A percentile compares a stretch with the other conserved stretches of the same genome.
Conservation (phyloP, 2,888 invertebrate genomes). For the Hyles lineata region DNA sequence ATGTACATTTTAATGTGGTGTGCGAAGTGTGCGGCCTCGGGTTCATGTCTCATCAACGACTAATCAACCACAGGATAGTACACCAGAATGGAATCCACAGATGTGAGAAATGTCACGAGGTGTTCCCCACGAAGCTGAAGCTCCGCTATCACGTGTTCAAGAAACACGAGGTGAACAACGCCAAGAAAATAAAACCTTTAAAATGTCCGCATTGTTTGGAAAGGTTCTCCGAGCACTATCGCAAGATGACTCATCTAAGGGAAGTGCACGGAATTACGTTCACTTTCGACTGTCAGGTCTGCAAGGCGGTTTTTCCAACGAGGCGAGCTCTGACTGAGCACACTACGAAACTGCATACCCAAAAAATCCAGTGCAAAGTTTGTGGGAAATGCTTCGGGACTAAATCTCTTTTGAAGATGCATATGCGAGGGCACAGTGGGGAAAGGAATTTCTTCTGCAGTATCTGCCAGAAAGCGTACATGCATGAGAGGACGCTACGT, state of each 20-base stretch:
- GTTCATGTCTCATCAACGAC: conserved; percentile 74
- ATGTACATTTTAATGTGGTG: conserved; percentile 75
- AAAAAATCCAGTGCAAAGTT: conserved; percentile 72
- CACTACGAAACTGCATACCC: conserved; percentile 73
- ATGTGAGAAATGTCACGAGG: conserved; percentile 72
- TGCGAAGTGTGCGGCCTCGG: conserved; percentile 79
- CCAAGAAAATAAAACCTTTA: conserved; percentile 69
- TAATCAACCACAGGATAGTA: conserved; percentile 72
- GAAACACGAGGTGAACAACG: conserved; percentile 69
- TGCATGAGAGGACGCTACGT: conserved; percentile 72
- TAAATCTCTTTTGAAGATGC: conserved; percentile 70
- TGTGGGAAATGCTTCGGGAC: conserved; percentile 78
- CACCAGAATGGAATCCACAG: conserved; percentile 73
- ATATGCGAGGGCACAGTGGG: conserved; percentile 71
- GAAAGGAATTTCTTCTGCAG: conserved; percentile 73
- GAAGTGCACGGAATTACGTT: conserved; percentile 73
- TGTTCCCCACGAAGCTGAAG: conserved; percentile 73
- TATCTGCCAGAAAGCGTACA: conserved; percentile 74
- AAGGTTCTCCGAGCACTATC: conserved; percentile 75
- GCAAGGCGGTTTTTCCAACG: conserved; percentile 68
- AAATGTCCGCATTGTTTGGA: conserved; percentile 79
- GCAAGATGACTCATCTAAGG: conserved; percentile 76
- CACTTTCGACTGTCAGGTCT: conserved; percentile 70
- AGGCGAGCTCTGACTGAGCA: conserved; percentile 75
- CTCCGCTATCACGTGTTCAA: conserved; percentile 73